Evolutionary conservation across 2,113 vertebrate species (phyloP).

Genomic region (Varanus salvator): DNA sequence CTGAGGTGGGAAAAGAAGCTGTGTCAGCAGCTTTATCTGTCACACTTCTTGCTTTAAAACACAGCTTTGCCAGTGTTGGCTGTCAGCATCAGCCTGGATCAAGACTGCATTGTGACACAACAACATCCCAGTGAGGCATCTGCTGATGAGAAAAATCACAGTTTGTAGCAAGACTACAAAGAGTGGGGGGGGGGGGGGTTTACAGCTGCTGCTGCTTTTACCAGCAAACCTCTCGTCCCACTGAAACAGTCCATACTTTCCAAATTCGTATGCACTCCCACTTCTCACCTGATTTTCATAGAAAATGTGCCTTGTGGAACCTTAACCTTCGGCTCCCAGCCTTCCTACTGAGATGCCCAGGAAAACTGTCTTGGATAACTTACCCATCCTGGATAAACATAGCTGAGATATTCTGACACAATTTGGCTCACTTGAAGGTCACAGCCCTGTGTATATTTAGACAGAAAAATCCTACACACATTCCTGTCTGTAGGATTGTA

Average conservation of each 20-base stretch:
- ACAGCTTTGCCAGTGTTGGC: not conserved
- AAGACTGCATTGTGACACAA: not conserved
- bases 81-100: not conserved
- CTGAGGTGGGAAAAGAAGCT: not conserved
- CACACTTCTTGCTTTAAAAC: not conserved
- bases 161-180: too few relatives aligned
- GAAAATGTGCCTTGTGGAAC: not conserved
- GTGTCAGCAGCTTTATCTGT: not conserved
- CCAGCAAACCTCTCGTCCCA: too few relatives aligned
- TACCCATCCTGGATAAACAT: not conserved
- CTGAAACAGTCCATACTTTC: not conserved
- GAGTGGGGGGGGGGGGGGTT: too few relatives aligned
- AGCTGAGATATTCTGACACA: not conserved
- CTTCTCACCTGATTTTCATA: not conserved
- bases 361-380: not conserved
- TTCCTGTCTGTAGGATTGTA: too few relatives aligned
- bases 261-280: not conserved
- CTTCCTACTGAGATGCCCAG: not conserved
- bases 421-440: not conserved
- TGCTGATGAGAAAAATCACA: not conserved
- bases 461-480: too few relatives aligned
- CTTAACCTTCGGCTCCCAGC: not conserved
- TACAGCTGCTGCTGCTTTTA: too few relatives aligned
- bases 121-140: not conserved
- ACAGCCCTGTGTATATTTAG: too few relatives aligned